Conservation (phyloP, 2,888 invertebrate species). For the Ferdinandea cuprea region DNA sequence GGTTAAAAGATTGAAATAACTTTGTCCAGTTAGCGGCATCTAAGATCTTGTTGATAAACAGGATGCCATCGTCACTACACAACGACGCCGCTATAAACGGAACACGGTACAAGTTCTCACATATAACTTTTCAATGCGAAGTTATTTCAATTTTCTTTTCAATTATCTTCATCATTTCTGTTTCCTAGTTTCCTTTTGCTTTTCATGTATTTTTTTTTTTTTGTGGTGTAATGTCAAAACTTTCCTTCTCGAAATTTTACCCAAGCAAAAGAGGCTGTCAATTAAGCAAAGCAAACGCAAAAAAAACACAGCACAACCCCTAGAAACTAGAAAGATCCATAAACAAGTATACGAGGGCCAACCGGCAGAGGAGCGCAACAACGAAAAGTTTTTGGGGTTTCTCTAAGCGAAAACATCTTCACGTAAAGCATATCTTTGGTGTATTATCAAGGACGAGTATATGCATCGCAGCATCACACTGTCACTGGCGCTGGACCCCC, state of each 20-base stretch:
- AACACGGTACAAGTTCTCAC: not conserved
- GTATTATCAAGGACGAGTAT: slow-evolving; percentile 24
- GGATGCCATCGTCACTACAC: slow-evolving; percentile 6
- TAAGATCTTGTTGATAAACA: slow-evolving; percentile 12
- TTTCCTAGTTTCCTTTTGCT: slow-evolving; percentile 26
- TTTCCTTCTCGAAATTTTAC: slow-evolving; percentile 61
- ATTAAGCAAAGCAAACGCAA: slow-evolving; percentile 74
- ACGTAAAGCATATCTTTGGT: slow-evolving; percentile 66
- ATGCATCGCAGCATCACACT: slow-evolving; percentile 65
- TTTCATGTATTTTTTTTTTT: too few relatives aligned
- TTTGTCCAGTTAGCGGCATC: slow-evolving; percentile 55
- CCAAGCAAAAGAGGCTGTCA: slow-evolving; percentile 70
- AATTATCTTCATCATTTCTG: slow-evolving; percentile 70
- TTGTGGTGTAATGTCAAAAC: slow-evolving; percentile 32
- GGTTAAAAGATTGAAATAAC: slow-evolving; percentile 64
- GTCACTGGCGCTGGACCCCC: slow-evolving; percentile 53
- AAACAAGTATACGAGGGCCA: slow-evolving; percentile 65
- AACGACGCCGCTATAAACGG: not conserved
- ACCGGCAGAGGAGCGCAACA: slow-evolving; percentile 37
- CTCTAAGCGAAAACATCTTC: slow-evolving; percentile 73
- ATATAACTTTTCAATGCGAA: slow-evolving; percentile 19
- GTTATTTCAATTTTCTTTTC: slow-evolving; percentile 70
- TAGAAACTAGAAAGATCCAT: slow-evolving; percentile 47
- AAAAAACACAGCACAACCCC: slow-evolving; percentile 6
- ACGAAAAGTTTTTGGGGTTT: slow-evolving; percentile 69